These are phyloP conservation scores for Agriotes lineatus DNA, from an alignment of 2,888 invertebrate genomes.

Conservation along the genomic window DNA sequence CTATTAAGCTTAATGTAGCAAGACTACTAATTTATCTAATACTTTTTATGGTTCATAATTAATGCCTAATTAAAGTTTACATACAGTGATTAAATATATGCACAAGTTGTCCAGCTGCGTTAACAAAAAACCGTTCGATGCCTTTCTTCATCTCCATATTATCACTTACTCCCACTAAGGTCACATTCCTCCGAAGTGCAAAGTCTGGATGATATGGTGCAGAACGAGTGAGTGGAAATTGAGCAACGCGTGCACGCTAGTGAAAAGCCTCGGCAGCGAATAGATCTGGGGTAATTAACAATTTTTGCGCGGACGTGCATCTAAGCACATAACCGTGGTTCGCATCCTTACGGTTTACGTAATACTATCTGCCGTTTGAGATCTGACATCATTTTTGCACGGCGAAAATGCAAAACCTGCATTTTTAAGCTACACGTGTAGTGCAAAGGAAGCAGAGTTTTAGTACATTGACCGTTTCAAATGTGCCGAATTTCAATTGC, in stretches of 20 bases:
- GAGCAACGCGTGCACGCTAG: background rate
- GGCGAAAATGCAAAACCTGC: slow-evolving; percentile 33
- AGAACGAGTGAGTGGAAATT: slow-evolving; percentile 3
- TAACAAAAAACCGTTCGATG: slow-evolving; percentile 11
- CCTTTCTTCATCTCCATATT: slow-evolving; percentile 4
- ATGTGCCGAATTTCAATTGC: slow-evolving; percentile 42
- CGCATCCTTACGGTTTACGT: no score
- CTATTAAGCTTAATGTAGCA: background rate
- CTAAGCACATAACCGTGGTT: no score
- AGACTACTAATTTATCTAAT: background rate
- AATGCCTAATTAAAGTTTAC: slow-evolving; percentile 6
- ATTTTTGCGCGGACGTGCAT: no score
- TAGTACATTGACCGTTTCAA: slow-evolving; percentile 42
- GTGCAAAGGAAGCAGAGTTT: slow-evolving; percentile 22
- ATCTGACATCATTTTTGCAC: slow-evolving; percentile 6
- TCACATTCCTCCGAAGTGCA: slow-evolving; percentile 4
- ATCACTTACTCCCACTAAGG: slow-evolving; percentile 22
- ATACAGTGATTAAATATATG: slow-evolving; percentile 18
- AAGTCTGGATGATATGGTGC: slow-evolving; percentile 15
- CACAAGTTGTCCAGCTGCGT: slow-evolving; percentile 9
- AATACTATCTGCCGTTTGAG: background rate
- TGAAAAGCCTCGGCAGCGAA: background rate
- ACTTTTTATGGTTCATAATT: slow-evolving; percentile 10
- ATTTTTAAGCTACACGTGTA: slow-evolving; percentile 39
- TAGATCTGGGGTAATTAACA: background rate